A percentile compares a stretch with the other conserved stretches of the same genome.
These are phyloP conservation scores for Bicyclus anynana DNA, from an alignment of 1,140 invertebrate genomes.

Conservation along the genomic window DNA sequence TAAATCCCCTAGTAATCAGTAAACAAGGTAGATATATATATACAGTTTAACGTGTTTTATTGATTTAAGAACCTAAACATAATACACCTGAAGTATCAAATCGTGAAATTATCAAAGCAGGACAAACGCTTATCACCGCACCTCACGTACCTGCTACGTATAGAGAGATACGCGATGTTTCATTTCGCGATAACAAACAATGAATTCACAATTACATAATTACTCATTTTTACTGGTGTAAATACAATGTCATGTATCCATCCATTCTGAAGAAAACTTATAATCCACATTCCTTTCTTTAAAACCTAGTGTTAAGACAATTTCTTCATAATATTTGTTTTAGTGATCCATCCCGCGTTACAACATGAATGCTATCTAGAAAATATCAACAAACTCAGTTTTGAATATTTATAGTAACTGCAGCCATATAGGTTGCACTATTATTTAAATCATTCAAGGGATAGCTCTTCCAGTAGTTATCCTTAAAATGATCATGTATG, in stretches of 20 bases:
- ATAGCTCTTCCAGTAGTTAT: too few relatives aligned
- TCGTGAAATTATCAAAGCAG: slow-evolving; percentile 11
- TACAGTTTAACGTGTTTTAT: neutral
- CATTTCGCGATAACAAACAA: slow-evolving; percentile 1
- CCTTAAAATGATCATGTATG: too few relatives aligned
- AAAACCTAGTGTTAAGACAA: too few relatives aligned
- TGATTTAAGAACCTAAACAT: neutral
- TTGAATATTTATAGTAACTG: too few relatives aligned
- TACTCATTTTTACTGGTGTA: neutral
- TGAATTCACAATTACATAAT: neutral
- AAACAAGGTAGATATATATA: neutral
- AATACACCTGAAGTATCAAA: neutral
- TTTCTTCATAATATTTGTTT: too few relatives aligned
- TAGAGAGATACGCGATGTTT: neutral
- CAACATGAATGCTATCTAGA: too few relatives aligned
- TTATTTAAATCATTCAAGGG: too few relatives aligned
- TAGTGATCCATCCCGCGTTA: too few relatives aligned
- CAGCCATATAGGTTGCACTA: too few relatives aligned
- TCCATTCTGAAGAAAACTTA: neutral
- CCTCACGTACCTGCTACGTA: neutral
- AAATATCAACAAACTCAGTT: too few relatives aligned
- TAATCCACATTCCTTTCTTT: too few relatives aligned
- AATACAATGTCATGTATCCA: neutral
- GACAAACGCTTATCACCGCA: slow-evolving; percentile 11
- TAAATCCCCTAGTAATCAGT: neutral